Evolutionary conservation across 2,888 invertebrate species (phyloP).

Genomic region (Notodonta ziczac): DNA sequence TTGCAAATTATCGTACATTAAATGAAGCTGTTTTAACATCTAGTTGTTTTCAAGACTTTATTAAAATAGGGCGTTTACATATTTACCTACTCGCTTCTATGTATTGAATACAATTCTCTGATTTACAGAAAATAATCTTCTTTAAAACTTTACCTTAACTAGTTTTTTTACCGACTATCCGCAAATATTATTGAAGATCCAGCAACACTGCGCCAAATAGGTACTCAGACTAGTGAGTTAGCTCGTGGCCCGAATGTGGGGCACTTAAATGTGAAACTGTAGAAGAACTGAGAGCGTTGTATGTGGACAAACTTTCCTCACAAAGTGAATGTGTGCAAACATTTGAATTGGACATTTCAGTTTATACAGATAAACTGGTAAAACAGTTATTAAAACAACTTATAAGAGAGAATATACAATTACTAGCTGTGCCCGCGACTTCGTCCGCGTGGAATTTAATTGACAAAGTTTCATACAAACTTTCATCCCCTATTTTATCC

Average conservation of each 20-base stretch:
- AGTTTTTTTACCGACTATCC: not conserved
- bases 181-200: slow-evolving; percentile 19
- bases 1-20: no score
- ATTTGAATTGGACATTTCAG: slow-evolving; percentile 24
- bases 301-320: slow-evolving; percentile 37
- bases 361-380: slow-evolving; percentile 5
- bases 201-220: slow-evolving; percentile 37
- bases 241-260: slow-evolving; percentile 49
- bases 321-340: slow-evolving; percentile 32
- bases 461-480: no score
- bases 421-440: no score
- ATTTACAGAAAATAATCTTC: no score
- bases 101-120: no score
- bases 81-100: no score
- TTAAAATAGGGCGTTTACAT: no score
- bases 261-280: slow-evolving; percentile 53
- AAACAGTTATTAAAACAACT: not conserved
- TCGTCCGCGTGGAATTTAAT: no score
- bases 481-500: no score
- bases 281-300: slow-evolving; percentile 36
- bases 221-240: slow-evolving; percentile 35
- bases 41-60: no score
- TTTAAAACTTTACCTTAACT: no score
- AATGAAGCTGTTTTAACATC: no score
- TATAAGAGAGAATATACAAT: not conserved